A percentile compares a stretch with the other conserved stretches of the same genome.
These are phyloP conservation scores for Terebella lapidaria DNA, from an alignment of 2,888 invertebrate species.

Conservation along the genomic window DNA sequence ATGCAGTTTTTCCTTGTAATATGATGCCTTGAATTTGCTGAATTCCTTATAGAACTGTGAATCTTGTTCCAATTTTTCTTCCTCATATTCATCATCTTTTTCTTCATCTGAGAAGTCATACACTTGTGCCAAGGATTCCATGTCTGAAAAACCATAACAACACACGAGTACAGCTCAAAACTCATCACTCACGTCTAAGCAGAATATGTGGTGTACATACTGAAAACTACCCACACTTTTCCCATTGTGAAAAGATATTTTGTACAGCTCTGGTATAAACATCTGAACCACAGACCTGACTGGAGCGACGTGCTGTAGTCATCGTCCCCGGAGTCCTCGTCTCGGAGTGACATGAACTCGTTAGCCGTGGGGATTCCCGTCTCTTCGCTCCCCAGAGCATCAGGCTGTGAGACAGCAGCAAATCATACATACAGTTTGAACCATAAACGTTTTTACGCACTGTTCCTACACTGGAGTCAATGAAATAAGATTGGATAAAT, in stretches of 20 bases:
- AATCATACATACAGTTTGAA: too few species aligned
- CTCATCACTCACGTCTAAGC: too few species aligned
- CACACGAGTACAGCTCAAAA: too few species aligned
- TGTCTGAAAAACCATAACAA: not conserved
- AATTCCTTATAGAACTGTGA: conserved; percentile 65
- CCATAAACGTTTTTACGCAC: too few species aligned
- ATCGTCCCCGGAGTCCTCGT: not conserved
- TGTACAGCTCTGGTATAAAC: too few species aligned
- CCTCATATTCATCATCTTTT: conserved; percentile 20
- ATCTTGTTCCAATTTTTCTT: conserved; percentile 32
- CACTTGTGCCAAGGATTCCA: conserved; percentile 1
- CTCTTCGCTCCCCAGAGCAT: conserved; percentile 10
- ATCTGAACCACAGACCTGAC: too few species aligned
- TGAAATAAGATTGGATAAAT: too few species aligned
- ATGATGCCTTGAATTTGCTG: conserved; percentile 77
- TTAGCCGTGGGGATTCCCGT: conserved; percentile 27
- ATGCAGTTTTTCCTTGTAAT: conserved; percentile 85
- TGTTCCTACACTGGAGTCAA: too few species aligned
- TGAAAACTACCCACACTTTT: too few species aligned
- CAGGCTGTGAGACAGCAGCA: not conserved
- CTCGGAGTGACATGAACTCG: conserved; percentile 29
- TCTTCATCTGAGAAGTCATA: conserved; percentile 57
- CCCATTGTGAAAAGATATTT: too few species aligned
- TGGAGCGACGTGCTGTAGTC: too few species aligned
- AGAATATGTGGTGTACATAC: too few species aligned